Evolutionary conservation across 2,888 invertebrate genomes (phyloP).

Genomic region (Physocephala rufipes): DNA sequence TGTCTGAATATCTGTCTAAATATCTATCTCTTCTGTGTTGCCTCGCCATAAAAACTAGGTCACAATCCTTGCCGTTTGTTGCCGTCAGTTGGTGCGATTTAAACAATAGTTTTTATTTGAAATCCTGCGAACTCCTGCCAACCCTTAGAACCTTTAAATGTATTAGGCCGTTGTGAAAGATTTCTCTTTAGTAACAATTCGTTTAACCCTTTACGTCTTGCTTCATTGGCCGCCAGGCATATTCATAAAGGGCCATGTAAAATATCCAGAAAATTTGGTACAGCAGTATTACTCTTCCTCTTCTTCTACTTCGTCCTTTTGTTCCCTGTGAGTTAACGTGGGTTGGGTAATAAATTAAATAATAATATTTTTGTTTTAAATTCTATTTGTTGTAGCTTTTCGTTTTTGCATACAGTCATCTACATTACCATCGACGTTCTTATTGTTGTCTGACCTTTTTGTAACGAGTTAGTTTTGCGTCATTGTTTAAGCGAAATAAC

Average conservation of each 20-base stretch:
- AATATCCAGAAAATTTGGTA: conserved; percentile 60
- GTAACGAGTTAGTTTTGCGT: conserved; percentile 24
- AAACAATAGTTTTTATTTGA: neutral
- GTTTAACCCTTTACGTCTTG: conserved; percentile 25
- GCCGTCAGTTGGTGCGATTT: neutral
- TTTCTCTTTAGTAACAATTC: neutral
- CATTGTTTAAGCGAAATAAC: conserved; percentile 2
- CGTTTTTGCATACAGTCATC: conserved; percentile 13
- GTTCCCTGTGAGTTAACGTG: conserved; percentile 13
- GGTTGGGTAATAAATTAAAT: conserved; percentile 51
- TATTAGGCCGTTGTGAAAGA: no score
- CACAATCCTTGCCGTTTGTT: conserved; percentile 18
- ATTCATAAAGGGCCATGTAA: no score
- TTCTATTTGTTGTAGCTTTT: neutral
- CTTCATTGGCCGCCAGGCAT: no score
- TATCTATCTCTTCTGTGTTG: neutral
- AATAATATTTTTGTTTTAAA: conserved; percentile 43
- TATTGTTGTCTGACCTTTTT: neutral
- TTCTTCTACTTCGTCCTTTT: no score
- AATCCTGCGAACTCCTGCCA: neutral
- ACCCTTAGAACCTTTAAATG: neutral
- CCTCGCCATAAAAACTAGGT: conserved; percentile 26
- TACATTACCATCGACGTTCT: conserved; percentile 29
- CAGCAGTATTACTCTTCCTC: conserved; percentile 48
- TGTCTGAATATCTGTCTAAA: no score